These are phyloP conservation scores for Sapayoa aenigma DNA, from an alignment of 2,113 vertebrate species.

Conservation along the genomic window DNA sequence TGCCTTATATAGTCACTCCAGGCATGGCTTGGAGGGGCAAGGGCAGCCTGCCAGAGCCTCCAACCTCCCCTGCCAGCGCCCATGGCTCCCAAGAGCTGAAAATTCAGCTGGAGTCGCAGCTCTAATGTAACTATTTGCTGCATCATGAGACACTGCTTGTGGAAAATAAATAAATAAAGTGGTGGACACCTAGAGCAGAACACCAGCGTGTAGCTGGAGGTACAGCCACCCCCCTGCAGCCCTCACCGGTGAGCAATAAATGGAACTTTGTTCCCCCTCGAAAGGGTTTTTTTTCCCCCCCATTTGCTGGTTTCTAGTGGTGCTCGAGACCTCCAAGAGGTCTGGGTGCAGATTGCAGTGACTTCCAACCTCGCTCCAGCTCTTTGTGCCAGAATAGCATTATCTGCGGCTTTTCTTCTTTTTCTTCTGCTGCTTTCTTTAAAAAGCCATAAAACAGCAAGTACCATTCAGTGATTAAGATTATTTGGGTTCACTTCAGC, in stretches of 20 bases:
- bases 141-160: background rate
- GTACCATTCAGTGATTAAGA: constrained; percentile 22
- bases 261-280: background rate
- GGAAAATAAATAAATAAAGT: background rate
- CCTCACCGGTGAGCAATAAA: background rate
- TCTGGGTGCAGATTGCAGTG: constrained; percentile 32
- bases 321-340: constrained; percentile 67
- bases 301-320: background rate
- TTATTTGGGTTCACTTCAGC: constrained; percentile 38
- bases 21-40: background rate
- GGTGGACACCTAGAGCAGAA: background rate
- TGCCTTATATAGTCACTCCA: constrained; percentile 27
- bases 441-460: constrained; percentile 42
- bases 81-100: background rate
- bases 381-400: constrained; percentile 55
- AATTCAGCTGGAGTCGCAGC: background rate
- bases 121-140: background rate
- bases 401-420: background rate
- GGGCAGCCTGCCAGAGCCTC: constrained; percentile 22
- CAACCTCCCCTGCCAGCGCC: background rate
- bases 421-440: background rate
- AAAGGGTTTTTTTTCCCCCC: background rate
- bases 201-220: background rate
- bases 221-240: background rate
- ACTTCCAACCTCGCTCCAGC: background rate